Evolutionary conservation across 2,797 vertebrate genomes (phyloP).

Genomic region (Anguilla anguilla): DNA sequence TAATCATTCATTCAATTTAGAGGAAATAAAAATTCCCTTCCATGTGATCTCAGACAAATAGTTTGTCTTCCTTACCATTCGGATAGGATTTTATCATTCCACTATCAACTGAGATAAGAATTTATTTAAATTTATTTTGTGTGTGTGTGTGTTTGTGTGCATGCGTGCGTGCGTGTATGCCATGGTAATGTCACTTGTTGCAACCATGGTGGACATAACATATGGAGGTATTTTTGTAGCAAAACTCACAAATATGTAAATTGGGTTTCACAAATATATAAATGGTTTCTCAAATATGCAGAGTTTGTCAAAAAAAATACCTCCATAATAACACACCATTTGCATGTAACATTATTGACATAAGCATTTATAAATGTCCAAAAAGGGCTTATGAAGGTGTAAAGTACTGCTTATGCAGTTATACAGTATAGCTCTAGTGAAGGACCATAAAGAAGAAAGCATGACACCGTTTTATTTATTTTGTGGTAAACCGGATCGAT

Average conservation of each 20-base stretch:
- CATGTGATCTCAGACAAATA: not conserved
- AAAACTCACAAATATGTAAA: no score
- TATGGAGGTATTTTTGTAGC: no score
- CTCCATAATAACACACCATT: not conserved
- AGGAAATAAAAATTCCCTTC: not conserved
- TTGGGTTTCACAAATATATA: no score
- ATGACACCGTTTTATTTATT: not conserved
- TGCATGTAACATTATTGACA: not conserved
- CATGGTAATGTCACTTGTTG: not conserved
- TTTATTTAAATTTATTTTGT: not conserved
- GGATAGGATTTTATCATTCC: not conserved
- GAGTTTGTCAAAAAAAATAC: no score
- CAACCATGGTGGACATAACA: not conserved
- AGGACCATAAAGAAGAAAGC: not conserved
- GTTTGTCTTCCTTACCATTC: not conserved
- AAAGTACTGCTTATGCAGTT: not conserved
- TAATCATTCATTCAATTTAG: not conserved
- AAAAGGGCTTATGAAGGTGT: not conserved
- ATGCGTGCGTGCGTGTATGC: not conserved
- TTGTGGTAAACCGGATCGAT: not conserved
- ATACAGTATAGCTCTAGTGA: not conserved
- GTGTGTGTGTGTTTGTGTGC: not conserved
- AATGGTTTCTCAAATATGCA: no score
- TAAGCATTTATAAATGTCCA: not conserved
- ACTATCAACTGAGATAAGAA: not conserved